Evolutionary conservation across 2,888 invertebrate genomes (phyloP).

Genomic region (Spialia ferax): DNA sequence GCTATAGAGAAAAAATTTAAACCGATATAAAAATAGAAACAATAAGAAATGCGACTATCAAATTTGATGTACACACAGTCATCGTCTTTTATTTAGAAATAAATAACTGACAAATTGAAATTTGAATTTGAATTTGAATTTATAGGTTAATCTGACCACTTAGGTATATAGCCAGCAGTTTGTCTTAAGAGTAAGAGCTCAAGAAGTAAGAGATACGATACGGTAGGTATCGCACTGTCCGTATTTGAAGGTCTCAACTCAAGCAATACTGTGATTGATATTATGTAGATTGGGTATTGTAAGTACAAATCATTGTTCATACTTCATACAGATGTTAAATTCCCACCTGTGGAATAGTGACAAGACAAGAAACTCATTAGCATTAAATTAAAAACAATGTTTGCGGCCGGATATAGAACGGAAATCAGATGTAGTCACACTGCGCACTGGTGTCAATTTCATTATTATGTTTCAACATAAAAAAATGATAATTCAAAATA

Average conservation of each 20-base stretch:
- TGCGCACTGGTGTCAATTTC: neutral
- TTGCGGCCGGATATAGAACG: slow-evolving; percentile 28
- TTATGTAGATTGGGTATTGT: slow-evolving; percentile 18
- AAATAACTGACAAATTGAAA: too few species aligned
- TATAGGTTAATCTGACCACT: too few species aligned
- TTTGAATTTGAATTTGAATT: too few species aligned
- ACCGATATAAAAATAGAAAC: too few species aligned
- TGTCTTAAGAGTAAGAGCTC: too few species aligned
- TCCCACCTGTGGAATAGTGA: slow-evolving; percentile 34
- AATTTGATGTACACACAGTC: too few species aligned
- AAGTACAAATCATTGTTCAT: slow-evolving; percentile 33
- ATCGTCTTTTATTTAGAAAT: too few species aligned
- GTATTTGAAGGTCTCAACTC: slow-evolving; percentile 29
- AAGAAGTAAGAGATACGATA: neutral
- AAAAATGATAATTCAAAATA: too few species aligned
- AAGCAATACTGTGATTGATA: slow-evolving; percentile 19
- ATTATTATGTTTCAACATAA: too few species aligned
- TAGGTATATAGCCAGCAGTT: too few species aligned
- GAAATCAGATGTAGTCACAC: slow-evolving; percentile 2
- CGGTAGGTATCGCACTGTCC: neutral
- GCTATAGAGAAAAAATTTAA: too few species aligned
- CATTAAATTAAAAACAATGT: slow-evolving; percentile 35
- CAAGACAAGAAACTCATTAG: slow-evolving; percentile 40
- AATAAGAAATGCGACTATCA: too few species aligned
- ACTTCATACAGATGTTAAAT: slow-evolving; percentile 31